Evolutionary conservation across 2,797 vertebrate genomes (phyloP).

Genomic region (Cossypha dichroa): DNA sequence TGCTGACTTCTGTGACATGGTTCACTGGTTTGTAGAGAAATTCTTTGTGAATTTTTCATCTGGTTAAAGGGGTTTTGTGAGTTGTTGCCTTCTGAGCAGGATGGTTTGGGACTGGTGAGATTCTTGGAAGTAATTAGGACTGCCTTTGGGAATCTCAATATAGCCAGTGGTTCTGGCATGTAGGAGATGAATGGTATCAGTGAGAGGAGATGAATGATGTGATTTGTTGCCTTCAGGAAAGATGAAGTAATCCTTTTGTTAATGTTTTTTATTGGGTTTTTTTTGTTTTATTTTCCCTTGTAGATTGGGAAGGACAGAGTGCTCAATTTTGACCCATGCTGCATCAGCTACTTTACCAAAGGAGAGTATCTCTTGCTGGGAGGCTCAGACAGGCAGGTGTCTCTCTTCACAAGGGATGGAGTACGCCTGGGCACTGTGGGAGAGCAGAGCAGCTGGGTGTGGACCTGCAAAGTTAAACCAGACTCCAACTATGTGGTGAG

Average conservation of each 20-base stretch:
- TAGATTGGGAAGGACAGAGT: conserved; percentile 92
- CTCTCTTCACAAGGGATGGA: conserved; percentile 95
- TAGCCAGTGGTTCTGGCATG: background rate
- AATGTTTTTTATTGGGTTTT: background rate
- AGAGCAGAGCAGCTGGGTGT: conserved; percentile 95
- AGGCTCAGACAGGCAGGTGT: conserved; percentile 93
- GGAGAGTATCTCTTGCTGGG: conserved; percentile 95
- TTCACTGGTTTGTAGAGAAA: background rate
- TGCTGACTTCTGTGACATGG: background rate
- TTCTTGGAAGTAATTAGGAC: background rate
- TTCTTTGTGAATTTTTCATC: background rate
- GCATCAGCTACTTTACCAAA: conserved; percentile 95
- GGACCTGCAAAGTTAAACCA: conserved; percentile 93
- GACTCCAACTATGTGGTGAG: conserved; percentile 98
- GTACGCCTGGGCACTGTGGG: conserved; percentile 90
- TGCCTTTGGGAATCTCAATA: background rate
- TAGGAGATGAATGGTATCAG: background rate
- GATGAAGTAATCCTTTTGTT: background rate
- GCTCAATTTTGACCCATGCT: conserved; percentile 94
- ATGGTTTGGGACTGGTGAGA: background rate
- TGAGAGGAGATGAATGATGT: too few relatives aligned
- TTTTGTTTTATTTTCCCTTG: background rate
- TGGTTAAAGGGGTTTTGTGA: background rate
- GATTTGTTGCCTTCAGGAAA: background rate
- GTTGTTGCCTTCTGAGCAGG: background rate